These are phyloP conservation scores for Gambelia wislizenii DNA, from an alignment of 2,797 vertebrate species.

Conservation along the genomic window DNA sequence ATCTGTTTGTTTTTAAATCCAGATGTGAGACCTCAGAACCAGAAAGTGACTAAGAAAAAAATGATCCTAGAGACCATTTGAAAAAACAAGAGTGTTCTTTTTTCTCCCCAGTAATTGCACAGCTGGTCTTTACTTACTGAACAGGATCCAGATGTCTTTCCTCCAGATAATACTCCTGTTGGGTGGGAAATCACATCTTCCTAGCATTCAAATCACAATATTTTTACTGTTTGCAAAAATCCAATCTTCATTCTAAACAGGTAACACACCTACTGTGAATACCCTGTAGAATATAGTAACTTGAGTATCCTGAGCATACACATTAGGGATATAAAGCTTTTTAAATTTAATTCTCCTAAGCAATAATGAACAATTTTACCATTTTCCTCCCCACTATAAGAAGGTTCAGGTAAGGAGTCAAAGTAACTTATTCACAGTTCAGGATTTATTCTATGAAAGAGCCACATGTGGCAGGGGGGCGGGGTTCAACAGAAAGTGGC, in stretches of 20 bases:
- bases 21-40: neutral
- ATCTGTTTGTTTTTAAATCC: conserved; percentile 11
- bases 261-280: neutral
- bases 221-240: conserved; percentile 5
- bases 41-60: neutral
- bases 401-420: too few relatives aligned
- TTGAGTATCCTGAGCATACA: too few relatives aligned
- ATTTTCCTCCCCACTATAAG: too few relatives aligned
- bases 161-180: conserved; percentile 1
- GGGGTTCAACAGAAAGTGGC: too few relatives aligned
- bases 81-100: neutral
- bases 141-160: conserved; percentile 33
- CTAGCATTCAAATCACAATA: conserved; percentile 8
- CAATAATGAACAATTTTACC: too few relatives aligned
- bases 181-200: conserved; percentile 6
- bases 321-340: too few relatives aligned
- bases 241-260: neutral
- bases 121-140: neutral
- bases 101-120: neutral
- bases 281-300: neutral
- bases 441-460: too few relatives aligned
- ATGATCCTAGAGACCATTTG: neutral
- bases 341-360: too few relatives aligned
- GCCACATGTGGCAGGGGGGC: too few relatives aligned
- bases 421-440: too few relatives aligned